Conservation (phyloP, 2,113 vertebrate species). For the Patagioenas fasciata region DNA sequence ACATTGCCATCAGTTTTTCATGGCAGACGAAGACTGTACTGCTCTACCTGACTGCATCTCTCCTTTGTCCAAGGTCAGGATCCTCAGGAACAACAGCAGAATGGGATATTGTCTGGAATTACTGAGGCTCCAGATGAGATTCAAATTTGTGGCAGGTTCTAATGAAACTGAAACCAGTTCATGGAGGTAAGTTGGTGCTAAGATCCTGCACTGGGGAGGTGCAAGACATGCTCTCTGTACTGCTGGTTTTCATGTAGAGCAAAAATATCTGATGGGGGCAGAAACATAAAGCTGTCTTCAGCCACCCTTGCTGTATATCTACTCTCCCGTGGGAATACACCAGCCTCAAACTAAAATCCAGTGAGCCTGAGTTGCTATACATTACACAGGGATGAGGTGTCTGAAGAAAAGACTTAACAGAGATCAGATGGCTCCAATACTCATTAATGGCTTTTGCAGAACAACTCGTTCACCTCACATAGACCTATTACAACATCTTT, state of each 20-base stretch:
- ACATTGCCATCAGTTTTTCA: neutral
- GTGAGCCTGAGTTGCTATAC: neutral
- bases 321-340: neutral
- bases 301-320: neutral
- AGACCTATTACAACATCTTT: neutral
- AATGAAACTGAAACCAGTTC: neutral
- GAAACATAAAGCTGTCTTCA: neutral
- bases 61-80: neutral
- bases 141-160: neutral
- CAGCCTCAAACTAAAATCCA: neutral
- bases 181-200: neutral
- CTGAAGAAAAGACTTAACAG: neutral
- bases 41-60: neutral
- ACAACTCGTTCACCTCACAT: neutral
- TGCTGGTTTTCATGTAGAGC: neutral
- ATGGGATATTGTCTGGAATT: neutral
- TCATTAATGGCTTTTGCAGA: neutral
- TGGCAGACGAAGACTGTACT: neutral
- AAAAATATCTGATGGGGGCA: neutral
- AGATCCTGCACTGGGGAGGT: neutral
- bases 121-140: neutral
- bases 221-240: neutral
- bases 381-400: neutral
- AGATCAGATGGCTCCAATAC: neutral
- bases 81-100: neutral